Evolutionary conservation across 2,888 invertebrate species (phyloP), one percentile per base, ranked within the genome.

Genomic region (Diaperis boleti): DNA sequence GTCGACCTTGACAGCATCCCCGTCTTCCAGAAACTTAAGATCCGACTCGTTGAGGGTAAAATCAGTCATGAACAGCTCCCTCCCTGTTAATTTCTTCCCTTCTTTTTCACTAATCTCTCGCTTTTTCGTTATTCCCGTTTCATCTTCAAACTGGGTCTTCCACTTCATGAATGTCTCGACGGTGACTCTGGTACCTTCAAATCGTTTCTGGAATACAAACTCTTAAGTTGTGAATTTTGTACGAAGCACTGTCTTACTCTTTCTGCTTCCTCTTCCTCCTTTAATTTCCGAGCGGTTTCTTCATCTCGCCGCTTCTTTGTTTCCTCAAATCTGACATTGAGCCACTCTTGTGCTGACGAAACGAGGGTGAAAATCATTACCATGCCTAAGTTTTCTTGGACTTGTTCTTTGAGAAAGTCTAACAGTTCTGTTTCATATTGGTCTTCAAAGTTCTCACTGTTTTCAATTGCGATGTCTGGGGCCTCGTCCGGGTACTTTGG

Each of bases 291-390:
- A 31, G 89, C 86, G 8, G 87, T 85, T 70, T 84, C 87, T 76
- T 92, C 92, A 74, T 93, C 91, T 73, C 87, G 84, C 52, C 86
- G 84, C 68, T 88, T 88, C 74, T 91, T 91, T 41, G 90, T 85
- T 26, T 86, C 86, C 78, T 96, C 96, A 88, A 92, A 93, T 72
- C 90, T 89, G 49, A 88, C 87, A 81, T 94, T 95, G 1, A 98
- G 84, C 92, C 95, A 95, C 81, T 98, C 97, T 78, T 96, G 94
- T 2, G 95, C 92, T 14, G 93, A 90, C 33, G 96, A 95, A 6
- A 98, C 96, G 72, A 98, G 81, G 15, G 96, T 96, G 79, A 98
- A 98, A 35, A 98, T 89, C 96, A 98, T 97, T 29, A 95, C 98
- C 92, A 95, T 97, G 1, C 98, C 98, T 52, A 98, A 78, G 82